Evolutionary conservation across 92 coral and sea anemone genomes (phyloP).

Genomic region (Zoanthus gigantus): DNA sequence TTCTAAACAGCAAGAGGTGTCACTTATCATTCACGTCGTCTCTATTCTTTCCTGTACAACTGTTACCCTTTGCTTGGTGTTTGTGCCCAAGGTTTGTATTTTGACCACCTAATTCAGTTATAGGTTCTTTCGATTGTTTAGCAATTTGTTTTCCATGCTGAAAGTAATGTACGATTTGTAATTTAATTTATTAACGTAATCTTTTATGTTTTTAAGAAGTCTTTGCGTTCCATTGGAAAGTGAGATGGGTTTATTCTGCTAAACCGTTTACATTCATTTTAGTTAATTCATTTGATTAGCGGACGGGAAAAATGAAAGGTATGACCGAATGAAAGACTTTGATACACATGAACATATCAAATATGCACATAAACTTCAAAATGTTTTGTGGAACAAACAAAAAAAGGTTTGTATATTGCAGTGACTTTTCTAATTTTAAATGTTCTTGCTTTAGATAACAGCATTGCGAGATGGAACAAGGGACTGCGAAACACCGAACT

Average conservation of each 20-base stretch:
- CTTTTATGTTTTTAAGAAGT: too few relatives aligned
- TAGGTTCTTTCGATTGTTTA: neutral
- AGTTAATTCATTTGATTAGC: too few relatives aligned
- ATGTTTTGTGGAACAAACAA: neutral
- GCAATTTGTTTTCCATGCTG: too few relatives aligned
- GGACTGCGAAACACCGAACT: constrained; percentile 6
- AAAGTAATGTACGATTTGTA: too few relatives aligned
- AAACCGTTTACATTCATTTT: too few relatives aligned
- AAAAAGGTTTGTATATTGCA: neutral
- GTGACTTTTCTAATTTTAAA: neutral
- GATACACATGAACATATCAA: too few relatives aligned
- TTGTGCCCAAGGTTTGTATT: constrained; percentile 34
- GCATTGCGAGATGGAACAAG: constrained; percentile 10
- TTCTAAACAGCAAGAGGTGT: constrained; percentile 23
- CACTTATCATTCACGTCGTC: constrained; percentile 26
- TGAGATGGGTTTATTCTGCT: too few relatives aligned
- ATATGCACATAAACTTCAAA: too few relatives aligned
- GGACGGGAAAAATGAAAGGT: too few relatives aligned
- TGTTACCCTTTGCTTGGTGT: constrained; percentile 28
- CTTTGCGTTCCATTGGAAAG: too few relatives aligned
- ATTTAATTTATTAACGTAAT: too few relatives aligned
- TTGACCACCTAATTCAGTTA: neutral
- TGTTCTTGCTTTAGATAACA: neutral
- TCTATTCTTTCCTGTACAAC: constrained; percentile 40
- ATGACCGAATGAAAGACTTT: too few relatives aligned